phyloP scores from a whole-genome alignment of 1,140 invertebrate species.

The Agrypnia vestita region DNA sequence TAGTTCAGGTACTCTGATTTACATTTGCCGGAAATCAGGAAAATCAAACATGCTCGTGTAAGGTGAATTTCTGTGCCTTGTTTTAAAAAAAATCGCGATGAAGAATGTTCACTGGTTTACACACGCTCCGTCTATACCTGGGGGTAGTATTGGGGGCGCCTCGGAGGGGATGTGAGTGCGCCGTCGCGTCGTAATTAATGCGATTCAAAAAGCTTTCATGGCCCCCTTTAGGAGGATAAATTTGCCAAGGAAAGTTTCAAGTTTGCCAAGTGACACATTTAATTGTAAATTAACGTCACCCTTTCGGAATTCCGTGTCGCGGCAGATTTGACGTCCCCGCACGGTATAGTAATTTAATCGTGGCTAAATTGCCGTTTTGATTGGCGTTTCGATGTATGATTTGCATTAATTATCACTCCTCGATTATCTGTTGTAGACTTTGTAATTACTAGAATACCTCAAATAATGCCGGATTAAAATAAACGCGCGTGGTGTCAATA shows the following conservation, averaged over 20 bases:
- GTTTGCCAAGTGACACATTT: constrained; percentile 36
- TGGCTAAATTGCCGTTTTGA: constrained; percentile 32
- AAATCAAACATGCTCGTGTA: too few relatives aligned
- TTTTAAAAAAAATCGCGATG: too few relatives aligned
- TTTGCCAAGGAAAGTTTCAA: constrained; percentile 37
- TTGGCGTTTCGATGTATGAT: background rate
- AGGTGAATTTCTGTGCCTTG: too few relatives aligned
- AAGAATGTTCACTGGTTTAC: too few relatives aligned
- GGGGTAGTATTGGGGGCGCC: background rate
- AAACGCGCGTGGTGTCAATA: too few relatives aligned
- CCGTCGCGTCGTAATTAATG: constrained; percentile 36
- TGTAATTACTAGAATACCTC: too few relatives aligned
- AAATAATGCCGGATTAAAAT: too few relatives aligned
- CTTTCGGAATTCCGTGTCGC: background rate
- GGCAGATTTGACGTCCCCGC: background rate
- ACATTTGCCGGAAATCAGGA: too few relatives aligned
- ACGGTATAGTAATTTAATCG: constrained; percentile 19
- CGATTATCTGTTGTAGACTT: too few relatives aligned
- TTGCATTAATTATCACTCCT: background rate
- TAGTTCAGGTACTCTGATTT: too few relatives aligned
- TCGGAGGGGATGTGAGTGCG: constrained; percentile 12
- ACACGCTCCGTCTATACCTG: too few relatives aligned
- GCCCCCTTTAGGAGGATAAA: constrained; percentile 34
- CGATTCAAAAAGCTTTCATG: constrained; percentile 43
- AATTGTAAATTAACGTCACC: constrained; percentile 34